phyloP scores from a whole-genome alignment of 2,113 vertebrate species.

The Cyanoderma ruficeps region DNA sequence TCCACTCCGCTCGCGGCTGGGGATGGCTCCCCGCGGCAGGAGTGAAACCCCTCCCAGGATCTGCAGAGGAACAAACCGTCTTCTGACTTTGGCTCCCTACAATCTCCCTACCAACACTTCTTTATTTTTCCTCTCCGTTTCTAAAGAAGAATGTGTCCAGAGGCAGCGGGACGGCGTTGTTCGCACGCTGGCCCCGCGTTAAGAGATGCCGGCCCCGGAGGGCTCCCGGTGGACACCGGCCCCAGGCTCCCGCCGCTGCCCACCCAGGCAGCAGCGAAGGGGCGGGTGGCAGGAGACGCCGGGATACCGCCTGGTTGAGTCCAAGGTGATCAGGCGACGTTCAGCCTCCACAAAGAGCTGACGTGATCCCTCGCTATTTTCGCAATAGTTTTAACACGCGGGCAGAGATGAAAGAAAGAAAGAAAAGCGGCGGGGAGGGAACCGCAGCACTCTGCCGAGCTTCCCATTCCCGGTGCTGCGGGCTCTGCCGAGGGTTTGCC shows the following conservation, averaged over 20 bases:
- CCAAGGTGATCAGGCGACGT: background rate
- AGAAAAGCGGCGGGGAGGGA: background rate
- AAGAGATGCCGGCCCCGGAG: background rate
- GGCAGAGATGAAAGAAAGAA: background rate
- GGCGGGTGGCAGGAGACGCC: background rate
- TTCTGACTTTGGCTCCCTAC: background rate
- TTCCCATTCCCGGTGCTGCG: no score
- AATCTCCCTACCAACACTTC: no score
- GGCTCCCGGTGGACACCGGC: no score
- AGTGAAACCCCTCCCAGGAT: background rate
- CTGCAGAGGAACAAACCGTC: background rate
- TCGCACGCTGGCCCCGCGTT: fast-evolving
- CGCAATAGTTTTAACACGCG: background rate
- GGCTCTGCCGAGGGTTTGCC: background rate
- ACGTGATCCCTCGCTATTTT: background rate
- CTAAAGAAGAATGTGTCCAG: background rate
- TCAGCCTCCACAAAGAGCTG: background rate
- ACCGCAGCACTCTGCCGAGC: background rate
- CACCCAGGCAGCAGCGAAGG: background rate
- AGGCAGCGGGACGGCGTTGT: background rate
- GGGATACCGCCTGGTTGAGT: fast-evolving
- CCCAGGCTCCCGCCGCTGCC: background rate
- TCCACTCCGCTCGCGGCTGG: background rate
- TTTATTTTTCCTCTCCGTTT: background rate
- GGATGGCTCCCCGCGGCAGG: no score